These are phyloP conservation scores for Taxidea taxus DNA, from an alignment of 2,113 vertebrate species.

Conservation along the genomic window DNA sequence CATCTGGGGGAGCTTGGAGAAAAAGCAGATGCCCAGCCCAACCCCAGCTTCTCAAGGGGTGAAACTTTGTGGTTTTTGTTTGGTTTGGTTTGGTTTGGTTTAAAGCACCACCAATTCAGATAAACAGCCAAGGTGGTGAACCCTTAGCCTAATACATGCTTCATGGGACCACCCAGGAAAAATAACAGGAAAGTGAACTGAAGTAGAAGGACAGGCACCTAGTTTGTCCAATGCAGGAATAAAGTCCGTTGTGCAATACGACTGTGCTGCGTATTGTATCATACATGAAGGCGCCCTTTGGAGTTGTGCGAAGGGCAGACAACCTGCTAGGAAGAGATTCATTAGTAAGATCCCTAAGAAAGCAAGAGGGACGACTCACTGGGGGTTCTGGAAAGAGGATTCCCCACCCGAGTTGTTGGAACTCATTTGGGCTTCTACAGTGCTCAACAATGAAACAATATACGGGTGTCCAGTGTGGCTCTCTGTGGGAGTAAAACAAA, in stretches of 20 bases:
- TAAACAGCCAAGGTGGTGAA: not conserved
- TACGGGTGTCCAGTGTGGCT: not conserved
- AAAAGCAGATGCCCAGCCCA: not conserved
- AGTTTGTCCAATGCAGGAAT: not conserved
- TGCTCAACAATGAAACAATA: not conserved
- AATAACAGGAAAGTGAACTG: not conserved
- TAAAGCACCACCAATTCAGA: not conserved
- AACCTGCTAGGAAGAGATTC: not conserved
- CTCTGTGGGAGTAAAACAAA: not conserved
- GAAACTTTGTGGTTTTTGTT: not conserved
- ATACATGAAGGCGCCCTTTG: not conserved
- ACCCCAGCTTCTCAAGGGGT: not conserved
- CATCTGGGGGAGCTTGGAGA: not conserved
- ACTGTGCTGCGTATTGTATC: rapidly evolving
- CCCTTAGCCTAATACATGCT: not conserved
- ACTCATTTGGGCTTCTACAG: not conserved
- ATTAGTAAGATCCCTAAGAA: not conserved
- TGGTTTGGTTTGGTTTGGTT: too few relatives aligned
- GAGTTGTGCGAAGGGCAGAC: not conserved
- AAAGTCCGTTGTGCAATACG: not conserved
- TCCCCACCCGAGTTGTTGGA: not conserved
- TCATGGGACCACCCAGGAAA: not conserved
- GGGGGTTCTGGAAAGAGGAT: not conserved
- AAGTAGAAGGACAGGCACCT: not conserved
- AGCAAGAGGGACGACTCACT: not conserved